Percentiles rank a stretch among this genome's conserved stretches.
Conservation (phyloP, 2,113 vertebrate species). For the Chlamydotis undulata region DNA sequence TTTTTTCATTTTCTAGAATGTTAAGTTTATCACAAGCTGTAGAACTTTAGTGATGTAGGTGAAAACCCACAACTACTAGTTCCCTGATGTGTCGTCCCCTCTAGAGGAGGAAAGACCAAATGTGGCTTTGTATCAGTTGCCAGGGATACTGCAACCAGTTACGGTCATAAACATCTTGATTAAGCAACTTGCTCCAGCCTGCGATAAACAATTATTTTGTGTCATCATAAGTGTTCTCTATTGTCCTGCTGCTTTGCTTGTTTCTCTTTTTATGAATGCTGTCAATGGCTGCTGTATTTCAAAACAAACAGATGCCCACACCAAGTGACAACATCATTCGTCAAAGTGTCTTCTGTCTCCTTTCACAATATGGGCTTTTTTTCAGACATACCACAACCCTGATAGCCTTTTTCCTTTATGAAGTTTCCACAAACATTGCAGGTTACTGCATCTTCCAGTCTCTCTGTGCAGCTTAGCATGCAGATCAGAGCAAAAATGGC, state of each 20-base stretch:
- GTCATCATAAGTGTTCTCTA: not conserved
- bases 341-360: not conserved
- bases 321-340: not conserved
- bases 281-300: not conserved
- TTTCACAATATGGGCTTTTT: not conserved
- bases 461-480: not conserved
- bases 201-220: not conserved
- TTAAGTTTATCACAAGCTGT: slow-evolving; percentile 19
- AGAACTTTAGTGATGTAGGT: not conserved
- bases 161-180: not conserved
- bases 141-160: not conserved
- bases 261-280: not conserved
- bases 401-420: not conserved
- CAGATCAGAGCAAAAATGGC: not conserved
- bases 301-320: not conserved
- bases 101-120: not conserved
- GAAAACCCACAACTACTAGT: not conserved
- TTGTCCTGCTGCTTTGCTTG: not conserved
- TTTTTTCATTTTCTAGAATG: not conserved
- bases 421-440: not conserved
- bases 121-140: not conserved
- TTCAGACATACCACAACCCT: not conserved
- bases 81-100: not conserved
- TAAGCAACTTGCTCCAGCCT: not conserved
- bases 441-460: not conserved